phyloP scores from a whole-genome alignment of 2,797 vertebrate genomes.

The Gambusia yucatana region DNA sequence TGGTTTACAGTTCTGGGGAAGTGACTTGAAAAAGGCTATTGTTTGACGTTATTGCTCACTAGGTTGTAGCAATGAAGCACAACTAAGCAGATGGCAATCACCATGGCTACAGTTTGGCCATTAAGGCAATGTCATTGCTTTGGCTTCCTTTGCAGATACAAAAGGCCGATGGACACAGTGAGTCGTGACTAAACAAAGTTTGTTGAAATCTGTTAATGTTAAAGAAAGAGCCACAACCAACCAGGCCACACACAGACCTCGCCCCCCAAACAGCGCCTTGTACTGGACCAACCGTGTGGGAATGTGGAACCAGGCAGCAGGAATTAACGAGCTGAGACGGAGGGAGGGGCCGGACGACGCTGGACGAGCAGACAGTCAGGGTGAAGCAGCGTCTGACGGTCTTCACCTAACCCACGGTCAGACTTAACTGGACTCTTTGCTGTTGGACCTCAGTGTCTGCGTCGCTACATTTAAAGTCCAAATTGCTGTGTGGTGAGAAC shows the following conservation, averaged over 20 bases:
- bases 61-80: constrained; percentile 49
- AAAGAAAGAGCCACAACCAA: constrained; percentile 40
- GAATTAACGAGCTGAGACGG: constrained; percentile 69
- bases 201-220: constrained; percentile 59
- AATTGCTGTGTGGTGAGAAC: constrained; percentile 49
- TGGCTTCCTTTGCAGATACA: constrained; percentile 33
- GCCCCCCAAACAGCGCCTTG: constrained; percentile 63
- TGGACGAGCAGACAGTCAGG: constrained; percentile 49
- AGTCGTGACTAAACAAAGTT: constrained; percentile 43
- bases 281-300: constrained; percentile 68
- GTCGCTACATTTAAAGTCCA: constrained; percentile 33
- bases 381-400: constrained; percentile 40
- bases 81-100: constrained; percentile 56
- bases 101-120: constrained; percentile 46
- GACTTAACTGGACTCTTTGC: constrained; percentile 34
- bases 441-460: constrained; percentile 30
- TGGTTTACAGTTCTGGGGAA: constrained; percentile 66
- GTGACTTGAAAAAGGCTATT: constrained; percentile 68
- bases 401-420: constrained; percentile 33
- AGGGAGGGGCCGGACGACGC: constrained; percentile 49
- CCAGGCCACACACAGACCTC: constrained; percentile 65
- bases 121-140: constrained; percentile 44
- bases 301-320: constrained; percentile 73
- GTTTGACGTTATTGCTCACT: constrained; percentile 61
- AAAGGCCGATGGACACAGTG: constrained; percentile 60